A percentile compares a stretch with the other conserved stretches of the same genome.
phyloP scores from a whole-genome alignment of 2,888 invertebrate genomes.

The Amblyjoppa fuscipennis region DNA sequence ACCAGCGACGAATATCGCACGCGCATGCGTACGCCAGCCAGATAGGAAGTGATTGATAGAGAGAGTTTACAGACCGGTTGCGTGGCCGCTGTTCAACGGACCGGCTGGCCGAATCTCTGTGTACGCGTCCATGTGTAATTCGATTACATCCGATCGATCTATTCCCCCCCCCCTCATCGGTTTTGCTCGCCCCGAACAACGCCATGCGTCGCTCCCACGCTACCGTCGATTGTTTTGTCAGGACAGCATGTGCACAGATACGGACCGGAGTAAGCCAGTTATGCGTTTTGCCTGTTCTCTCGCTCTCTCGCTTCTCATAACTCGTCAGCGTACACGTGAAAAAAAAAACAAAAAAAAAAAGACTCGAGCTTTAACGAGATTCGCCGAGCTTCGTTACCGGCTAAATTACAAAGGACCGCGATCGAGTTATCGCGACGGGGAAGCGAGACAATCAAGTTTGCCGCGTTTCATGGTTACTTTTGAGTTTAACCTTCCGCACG shows the following conservation, averaged over 20 bases:
- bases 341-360: background rate
- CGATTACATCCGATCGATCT: slow-evolving; percentile 39
- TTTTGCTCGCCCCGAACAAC: background rate
- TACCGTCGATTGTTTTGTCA: background rate
- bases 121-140: slow-evolving; percentile 20
- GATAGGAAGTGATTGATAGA: slow-evolving; percentile 27
- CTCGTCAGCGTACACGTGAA: background rate
- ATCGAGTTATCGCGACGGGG: slow-evolving; percentile 37
- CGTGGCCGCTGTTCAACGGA: slow-evolving; percentile 29
- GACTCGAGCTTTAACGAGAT: slow-evolving; percentile 34
- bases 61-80: slow-evolving; percentile 6
- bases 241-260: background rate
- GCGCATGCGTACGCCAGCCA: background rate
- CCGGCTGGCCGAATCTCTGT: background rate
- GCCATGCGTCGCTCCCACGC: background rate
- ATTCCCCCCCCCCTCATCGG: background rate
- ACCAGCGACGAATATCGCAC: slow-evolving; percentile 5
- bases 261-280: background rate
- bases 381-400: slow-evolving; percentile 51
- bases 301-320: background rate
- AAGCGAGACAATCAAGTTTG: slow-evolving; percentile 46
- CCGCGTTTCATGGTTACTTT: slow-evolving; percentile 36
- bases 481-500: slow-evolving; percentile 17
- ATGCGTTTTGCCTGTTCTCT: background rate
- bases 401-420: slow-evolving; percentile 43